Evolutionary conservation across 2,797 vertebrate species (phyloP).

Genomic region (Dicrostonyx torquatus): DNA sequence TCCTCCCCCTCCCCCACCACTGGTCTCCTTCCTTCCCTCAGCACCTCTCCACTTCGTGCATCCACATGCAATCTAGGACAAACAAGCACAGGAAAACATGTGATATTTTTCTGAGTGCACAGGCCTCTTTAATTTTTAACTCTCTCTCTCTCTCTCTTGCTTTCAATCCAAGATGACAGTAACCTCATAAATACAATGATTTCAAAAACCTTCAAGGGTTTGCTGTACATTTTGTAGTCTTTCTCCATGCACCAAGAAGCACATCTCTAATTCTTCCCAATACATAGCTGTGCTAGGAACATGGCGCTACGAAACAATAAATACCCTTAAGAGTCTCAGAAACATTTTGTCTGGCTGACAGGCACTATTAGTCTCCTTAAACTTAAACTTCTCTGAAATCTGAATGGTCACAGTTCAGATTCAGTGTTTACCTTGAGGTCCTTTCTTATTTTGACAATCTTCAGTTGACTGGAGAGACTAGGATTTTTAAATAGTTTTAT

Average conservation of each 20-base stretch:
- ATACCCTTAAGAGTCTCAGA: background rate
- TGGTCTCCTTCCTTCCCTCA: no score
- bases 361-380: background rate
- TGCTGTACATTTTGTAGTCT: background rate
- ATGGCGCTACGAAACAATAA: background rate
- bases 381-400: conserved; percentile 36
- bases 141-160: background rate
- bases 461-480: background rate
- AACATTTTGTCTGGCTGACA: background rate
- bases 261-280: background rate
- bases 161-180: background rate
- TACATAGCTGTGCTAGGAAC: background rate
- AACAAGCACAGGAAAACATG: background rate
- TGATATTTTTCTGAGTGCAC: background rate
- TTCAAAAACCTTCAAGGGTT: background rate
- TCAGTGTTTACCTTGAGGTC: conserved; percentile 2
- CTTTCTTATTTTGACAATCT: conserved; percentile 43
- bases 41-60: no score
- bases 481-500: background rate
- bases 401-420: background rate
- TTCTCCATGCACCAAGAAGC: background rate
- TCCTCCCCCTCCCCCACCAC: background rate
- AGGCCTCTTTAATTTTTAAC: background rate
- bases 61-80: background rate
- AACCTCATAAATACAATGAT: background rate